phyloP scores from a whole-genome alignment of 1,140 invertebrate genomes.

The Camponotus pennsylvanicus region DNA sequence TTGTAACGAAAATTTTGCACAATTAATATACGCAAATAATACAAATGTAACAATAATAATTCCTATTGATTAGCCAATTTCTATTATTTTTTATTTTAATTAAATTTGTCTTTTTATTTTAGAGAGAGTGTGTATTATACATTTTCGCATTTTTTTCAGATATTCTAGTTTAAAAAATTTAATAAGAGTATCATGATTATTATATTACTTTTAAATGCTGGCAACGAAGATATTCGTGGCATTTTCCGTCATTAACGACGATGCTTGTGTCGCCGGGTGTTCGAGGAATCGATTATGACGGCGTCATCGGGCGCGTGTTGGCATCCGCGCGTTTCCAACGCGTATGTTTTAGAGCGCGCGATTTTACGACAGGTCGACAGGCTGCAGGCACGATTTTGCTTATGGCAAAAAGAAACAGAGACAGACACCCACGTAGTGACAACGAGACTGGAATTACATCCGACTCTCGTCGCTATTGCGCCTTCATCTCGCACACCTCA shows the following conservation, averaged over 20 bases:
- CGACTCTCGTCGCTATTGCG: constrained; percentile 38
- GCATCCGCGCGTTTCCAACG: constrained; percentile 69
- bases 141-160: neutral
- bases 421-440: constrained; percentile 61
- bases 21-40: neutral
- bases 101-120: neutral
- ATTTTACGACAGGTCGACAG: constrained; percentile 54
- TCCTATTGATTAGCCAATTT: neutral
- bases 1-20: neutral
- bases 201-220: neutral
- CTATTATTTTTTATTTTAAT: neutral
- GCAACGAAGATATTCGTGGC: constrained; percentile 25
- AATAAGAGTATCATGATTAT: neutral
- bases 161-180: neutral
- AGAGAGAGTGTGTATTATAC: too few relatives aligned
- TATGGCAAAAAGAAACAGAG: constrained; percentile 62
- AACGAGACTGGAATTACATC: constrained; percentile 58
- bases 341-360: constrained; percentile 58
- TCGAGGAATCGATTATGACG: constrained; percentile 77
- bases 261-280: constrained; percentile 54
- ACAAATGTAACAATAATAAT: neutral
- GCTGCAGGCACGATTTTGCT: constrained; percentile 46
- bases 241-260: constrained; percentile 70
- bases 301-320: constrained; percentile 71
- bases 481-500: constrained; percentile 50